Conservation (phyloP, 2,113 vertebrate species). For the Muscicapa adusta region DNA sequence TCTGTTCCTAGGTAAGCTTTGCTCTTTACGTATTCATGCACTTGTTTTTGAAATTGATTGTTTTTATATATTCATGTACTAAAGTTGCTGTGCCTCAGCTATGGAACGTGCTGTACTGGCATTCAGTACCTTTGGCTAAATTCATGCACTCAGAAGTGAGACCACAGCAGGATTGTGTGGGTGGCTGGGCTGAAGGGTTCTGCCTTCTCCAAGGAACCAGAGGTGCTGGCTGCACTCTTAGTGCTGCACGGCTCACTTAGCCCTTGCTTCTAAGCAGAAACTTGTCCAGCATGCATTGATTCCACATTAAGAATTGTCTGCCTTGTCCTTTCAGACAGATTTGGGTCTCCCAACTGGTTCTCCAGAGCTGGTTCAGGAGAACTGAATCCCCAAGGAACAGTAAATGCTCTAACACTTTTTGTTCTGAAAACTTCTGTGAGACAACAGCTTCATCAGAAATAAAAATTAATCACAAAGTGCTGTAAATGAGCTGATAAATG, state of each 20-base stretch:
- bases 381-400: background rate
- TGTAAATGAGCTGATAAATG: background rate
- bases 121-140: background rate
- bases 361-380: background rate
- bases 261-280: background rate
- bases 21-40: too few species aligned
- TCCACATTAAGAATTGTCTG: background rate
- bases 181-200: background rate
- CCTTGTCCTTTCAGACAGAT: background rate
- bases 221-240: background rate
- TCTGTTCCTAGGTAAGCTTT: background rate
- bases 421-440: background rate
- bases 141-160: background rate
- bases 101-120: background rate
- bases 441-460: background rate
- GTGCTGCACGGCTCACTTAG: background rate
- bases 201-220: background rate
- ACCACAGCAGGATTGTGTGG: background rate
- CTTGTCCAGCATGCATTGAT: accelerated
- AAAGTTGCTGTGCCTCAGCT: background rate
- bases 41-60: background rate
- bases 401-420: background rate
- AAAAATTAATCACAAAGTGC: background rate
- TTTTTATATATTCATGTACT: background rate
- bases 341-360: background rate